Base-by-base conservation (phyloP, 2,113 vertebrate genomes). In the Catharus minimus region DNA sequence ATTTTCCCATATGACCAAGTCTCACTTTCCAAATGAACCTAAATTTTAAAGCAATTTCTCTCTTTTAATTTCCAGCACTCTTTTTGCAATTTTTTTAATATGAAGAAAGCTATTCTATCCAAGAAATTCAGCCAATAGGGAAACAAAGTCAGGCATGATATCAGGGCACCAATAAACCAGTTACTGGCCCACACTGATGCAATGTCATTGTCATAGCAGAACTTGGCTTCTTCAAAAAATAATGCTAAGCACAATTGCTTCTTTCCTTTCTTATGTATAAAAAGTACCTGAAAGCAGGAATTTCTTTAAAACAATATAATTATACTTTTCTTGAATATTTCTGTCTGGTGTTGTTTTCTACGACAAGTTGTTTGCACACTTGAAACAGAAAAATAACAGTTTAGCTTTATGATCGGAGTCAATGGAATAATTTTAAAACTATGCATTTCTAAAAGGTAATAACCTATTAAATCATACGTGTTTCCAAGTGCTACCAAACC, bases 1-100 rank as follows among this genome's bases (percentile, higher is more conserved):
- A 92, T 92, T 91, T 92, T 47, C 57, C 68, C 82, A 80, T 80
- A 85, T 82, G 87, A 2, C 39, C 43, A 55, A 50, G 27, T 39
- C 41, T 38, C 78, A 43, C 20, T 76, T 76, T 73, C 64, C 67
- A 91, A 82, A 79, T 32, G 3, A 76, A 71, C 9, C 43, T 62
- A 77, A 66, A 58, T n/a, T 86, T 67, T 80, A 72, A 82, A 77
- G 77, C 9, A 73, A 61, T 65, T 82, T 68, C 20, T 21, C 38
- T 61, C 72, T 66, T 83, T 56, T 26, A n/a, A 33, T 62, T 79
- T 88, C 43, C 0, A 0, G 10, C 3, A n/a, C 1, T 13, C 4
- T 27, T 64, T 39, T 17, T 21, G 7, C 9, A 5, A 6, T 67
- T 47, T 38, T 53, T 26, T 46, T 17, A 2, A n/a, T 16, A 65